Evolutionary conservation across 2,797 vertebrate genomes (phyloP), one percentile per base, ranked within the genome.

Genomic region (Clamator glandarius): DNA sequence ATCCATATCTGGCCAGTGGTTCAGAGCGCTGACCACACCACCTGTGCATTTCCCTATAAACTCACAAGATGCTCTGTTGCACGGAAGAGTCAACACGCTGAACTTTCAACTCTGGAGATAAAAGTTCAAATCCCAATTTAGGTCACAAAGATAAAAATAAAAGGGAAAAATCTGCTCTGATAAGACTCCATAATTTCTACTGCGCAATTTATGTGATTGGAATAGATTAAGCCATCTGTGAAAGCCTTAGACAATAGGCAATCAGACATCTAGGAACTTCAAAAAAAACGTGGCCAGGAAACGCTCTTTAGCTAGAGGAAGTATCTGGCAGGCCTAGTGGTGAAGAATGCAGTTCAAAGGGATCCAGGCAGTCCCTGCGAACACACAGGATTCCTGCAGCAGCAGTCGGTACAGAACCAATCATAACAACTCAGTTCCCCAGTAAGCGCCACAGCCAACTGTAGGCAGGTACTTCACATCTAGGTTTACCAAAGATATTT

Each of bases 211-310:
- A 74, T 94, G 94, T 19, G 91, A 92, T 50, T 94, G 94, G 81
- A 89, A 57, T 89, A 95, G 95, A 96, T 94, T 82, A 93, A 94
- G 75, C 68, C 93, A 96, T 92, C 88, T 96, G 96, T 89, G 94
- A 96, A 96, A 96, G 94, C 62, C 76, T 62, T 11, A 94, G 94
- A 96, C 96, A 96, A 97, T 93, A 96, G 96, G 95, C 95, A 96
- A 97, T 96, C 96, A 97, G 78, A 89, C 91, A 96, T 96, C 95
- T 94, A 96, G 95, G 95, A 96, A 96, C 95, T 96, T 86, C 48
- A 95, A 95, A 96, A 96, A 91, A 96, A 96, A 92, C 0, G 21
- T 48, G 86, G 88, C 93, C 95, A 97, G 95, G 95, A 96, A 96
- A 95, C 87, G 95, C 94, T 96, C 93, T 93, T 93, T 92, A 96